These are phyloP conservation scores for Labrus mixtus DNA, from an alignment of 2,113 vertebrate genomes.

Conservation along the genomic window DNA sequence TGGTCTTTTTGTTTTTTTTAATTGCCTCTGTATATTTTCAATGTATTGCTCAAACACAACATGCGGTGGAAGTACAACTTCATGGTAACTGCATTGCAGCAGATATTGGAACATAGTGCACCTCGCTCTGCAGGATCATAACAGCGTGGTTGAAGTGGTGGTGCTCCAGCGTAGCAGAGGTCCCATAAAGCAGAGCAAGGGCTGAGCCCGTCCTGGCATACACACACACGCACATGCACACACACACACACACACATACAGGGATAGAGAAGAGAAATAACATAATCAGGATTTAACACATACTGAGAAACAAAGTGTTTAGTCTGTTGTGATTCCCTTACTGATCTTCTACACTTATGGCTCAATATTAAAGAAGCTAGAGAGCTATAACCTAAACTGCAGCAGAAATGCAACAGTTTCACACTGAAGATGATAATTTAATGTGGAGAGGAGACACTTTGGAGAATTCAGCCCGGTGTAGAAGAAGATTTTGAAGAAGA, in stretches of 20 bases:
- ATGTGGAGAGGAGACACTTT: constrained; percentile 9
- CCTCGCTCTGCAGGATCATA: constrained; percentile 99
- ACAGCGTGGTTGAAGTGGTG: constrained; percentile 99
- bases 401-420: constrained; percentile 21
- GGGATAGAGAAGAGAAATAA: constrained; percentile 32
- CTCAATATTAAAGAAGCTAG: constrained; percentile 39
- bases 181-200: constrained; percentile 96
- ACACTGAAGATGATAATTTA: constrained; percentile 17
- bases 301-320: constrained; percentile 37
- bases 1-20: not conserved
- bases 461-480: not conserved
- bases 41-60: constrained; percentile 19
- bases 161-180: constrained; percentile 97
- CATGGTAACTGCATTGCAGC: constrained; percentile 58
- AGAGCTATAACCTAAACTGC: constrained; percentile 44
- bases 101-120: constrained; percentile 74
- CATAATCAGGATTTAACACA: constrained; percentile 42
- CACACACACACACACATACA: constrained; percentile 34
- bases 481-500: not conserved
- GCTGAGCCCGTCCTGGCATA: constrained; percentile 93
- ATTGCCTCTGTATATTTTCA: not conserved
- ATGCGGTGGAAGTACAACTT: constrained; percentile 30
- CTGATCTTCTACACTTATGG: constrained; percentile 30
- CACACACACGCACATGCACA: constrained; percentile 20
- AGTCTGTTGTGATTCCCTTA: constrained; percentile 42